These are phyloP conservation scores for Percina caprodes DNA, from an alignment of 2,113 vertebrate species.

Conservation along the genomic window DNA sequence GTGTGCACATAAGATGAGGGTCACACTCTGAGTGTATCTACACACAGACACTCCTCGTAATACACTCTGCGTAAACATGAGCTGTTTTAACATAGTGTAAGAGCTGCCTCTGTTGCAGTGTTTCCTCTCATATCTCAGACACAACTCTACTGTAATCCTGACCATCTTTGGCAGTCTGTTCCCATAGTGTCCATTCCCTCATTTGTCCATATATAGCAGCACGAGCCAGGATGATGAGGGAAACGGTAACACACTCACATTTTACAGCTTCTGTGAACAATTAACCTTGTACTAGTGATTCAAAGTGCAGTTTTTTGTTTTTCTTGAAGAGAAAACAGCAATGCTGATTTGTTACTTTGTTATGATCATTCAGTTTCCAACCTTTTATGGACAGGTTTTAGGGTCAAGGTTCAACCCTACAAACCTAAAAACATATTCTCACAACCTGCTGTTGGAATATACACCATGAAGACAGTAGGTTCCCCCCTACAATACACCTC, in stretches of 20 bases:
- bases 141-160: slow-evolving; percentile 52
- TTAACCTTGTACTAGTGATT: background rate
- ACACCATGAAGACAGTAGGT: background rate
- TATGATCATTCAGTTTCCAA: background rate
- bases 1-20: slow-evolving; percentile 54
- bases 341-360: background rate
- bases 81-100: slow-evolving; percentile 43
- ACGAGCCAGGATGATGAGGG: slow-evolving; percentile 24
- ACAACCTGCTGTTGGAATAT: slow-evolving; percentile 21
- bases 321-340: background rate
- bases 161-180: slow-evolving; percentile 75
- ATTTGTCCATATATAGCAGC: slow-evolving; percentile 75
- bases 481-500: background rate
- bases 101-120: slow-evolving; percentile 31
- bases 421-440: slow-evolving; percentile 25
- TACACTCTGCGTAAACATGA: slow-evolving; percentile 22
- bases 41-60: slow-evolving; percentile 28
- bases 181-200: slow-evolving; percentile 56
- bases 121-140: slow-evolving; percentile 48
- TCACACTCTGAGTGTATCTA: slow-evolving; percentile 31
- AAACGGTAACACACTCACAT: slow-evolving; percentile 12
- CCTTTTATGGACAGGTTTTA: slow-evolving; percentile 7
- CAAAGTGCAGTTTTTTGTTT: background rate
- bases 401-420: slow-evolving; percentile 39
- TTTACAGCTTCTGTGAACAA: slow-evolving; percentile 4